phyloP scores from a whole-genome alignment of 2,888 invertebrate species.

The Agonopterix heracliana region DNA sequence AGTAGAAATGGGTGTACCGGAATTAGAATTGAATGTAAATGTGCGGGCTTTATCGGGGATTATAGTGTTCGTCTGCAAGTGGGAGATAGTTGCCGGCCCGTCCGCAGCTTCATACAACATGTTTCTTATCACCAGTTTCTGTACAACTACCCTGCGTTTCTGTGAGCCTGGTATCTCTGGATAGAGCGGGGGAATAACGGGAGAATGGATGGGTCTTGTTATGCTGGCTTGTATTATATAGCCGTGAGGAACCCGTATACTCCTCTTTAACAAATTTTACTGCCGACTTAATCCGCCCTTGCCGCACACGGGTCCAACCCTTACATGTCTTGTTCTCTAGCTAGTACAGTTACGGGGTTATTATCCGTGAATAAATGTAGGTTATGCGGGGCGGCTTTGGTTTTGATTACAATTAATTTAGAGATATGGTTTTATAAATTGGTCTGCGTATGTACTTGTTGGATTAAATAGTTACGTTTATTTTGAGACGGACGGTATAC shows the following conservation, averaged over 20 bases:
- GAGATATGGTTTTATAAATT: conserved; percentile 38
- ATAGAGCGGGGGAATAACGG: neutral
- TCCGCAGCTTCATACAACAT: conserved; percentile 50
- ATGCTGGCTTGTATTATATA: conserved; percentile 29
- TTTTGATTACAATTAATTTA: conserved; percentile 54
- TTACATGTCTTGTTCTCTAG: conserved; percentile 57
- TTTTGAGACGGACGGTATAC: too few species aligned
- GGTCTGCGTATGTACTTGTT: conserved; percentile 19
- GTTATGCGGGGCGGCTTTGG: conserved; percentile 51
- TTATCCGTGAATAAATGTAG: conserved; percentile 69
- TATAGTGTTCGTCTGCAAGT: conserved; percentile 74
- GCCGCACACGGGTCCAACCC: conserved; percentile 37
- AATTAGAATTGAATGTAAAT: conserved; percentile 78
- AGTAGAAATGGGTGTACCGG: conserved; percentile 62
- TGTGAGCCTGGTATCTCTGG: neutral
- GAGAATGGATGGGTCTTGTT: conserved; percentile 22
- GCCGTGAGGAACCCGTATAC: conserved; percentile 61
- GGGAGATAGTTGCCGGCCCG: conserved; percentile 67
- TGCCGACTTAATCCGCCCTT: conserved; percentile 66
- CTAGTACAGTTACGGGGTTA: conserved; percentile 53
- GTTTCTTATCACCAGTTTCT: conserved; percentile 31
- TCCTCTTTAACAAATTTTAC: conserved; percentile 73
- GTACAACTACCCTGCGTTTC: conserved; percentile 21
- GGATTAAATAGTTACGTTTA: neutral
- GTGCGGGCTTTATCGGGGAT: conserved; percentile 78